Conservation (phyloP, 2,888 invertebrate species). For the Drosophila planitibia region DNA sequence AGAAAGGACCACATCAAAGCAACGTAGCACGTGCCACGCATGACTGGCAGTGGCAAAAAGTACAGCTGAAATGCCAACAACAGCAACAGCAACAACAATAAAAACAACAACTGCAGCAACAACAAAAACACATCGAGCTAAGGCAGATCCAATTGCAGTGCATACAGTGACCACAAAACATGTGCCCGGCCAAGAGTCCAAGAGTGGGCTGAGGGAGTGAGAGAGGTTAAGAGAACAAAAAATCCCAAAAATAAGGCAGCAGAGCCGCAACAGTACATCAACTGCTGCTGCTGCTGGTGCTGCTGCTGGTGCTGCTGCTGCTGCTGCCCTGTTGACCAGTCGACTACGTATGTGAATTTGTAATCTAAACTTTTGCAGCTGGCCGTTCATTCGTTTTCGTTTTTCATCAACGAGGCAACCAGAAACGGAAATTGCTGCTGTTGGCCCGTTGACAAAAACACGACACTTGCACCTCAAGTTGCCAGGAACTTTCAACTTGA, state of each 20-base stretch:
- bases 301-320: constrained; percentile 28
- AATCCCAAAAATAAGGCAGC: constrained; percentile 23
- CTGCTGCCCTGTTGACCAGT: constrained; percentile 30
- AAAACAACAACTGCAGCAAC: constrained; percentile 32
- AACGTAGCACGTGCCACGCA: constrained; percentile 73
- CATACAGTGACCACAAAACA: constrained; percentile 77
- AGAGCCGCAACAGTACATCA: constrained; percentile 63
- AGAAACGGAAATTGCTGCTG: constrained; percentile 81
- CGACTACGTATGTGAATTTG: constrained; percentile 73
- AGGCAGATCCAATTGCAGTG: constrained; percentile 68
- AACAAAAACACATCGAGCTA: constrained; percentile 23
- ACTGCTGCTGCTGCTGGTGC: constrained; percentile 52
- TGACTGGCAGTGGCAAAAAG: constrained; percentile 76
- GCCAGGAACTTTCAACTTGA: constrained; percentile 75
- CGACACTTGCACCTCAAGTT: constrained; percentile 78
- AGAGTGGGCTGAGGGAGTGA: neutral
- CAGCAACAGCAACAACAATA: constrained; percentile 32
- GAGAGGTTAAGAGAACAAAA: neutral
- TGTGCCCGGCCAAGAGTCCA: constrained; percentile 57
- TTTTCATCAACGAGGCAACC: constrained; percentile 64
- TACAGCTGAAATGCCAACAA: constrained; percentile 48
- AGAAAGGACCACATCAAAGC: constrained; percentile 73
- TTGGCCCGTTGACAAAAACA: constrained; percentile 79
- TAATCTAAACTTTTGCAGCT: constrained; percentile 76
- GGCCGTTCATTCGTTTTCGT: constrained; percentile 51